phyloP scores from a whole-genome alignment of 2,888 invertebrate species.

The Coenonympha arcania region DNA sequence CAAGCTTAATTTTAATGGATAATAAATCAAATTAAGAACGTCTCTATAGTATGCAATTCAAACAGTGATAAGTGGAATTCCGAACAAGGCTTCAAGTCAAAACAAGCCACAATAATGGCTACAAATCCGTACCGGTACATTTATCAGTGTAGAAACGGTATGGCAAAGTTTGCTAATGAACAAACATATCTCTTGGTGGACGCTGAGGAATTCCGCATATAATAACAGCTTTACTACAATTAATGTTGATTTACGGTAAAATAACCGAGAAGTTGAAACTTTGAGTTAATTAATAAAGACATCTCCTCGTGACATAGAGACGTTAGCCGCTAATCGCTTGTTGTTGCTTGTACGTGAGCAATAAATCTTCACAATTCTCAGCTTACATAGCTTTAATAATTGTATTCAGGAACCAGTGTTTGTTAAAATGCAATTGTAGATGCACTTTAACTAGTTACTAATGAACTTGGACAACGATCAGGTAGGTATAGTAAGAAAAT shows the following conservation, averaged over 20 bases:
- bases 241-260: conserved; percentile 16
- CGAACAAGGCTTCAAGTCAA: neutral
- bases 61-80: neutral
- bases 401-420: neutral
- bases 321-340: conserved; percentile 18
- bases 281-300: conserved; percentile 22
- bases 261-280: conserved; percentile 11
- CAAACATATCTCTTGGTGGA: conserved; percentile 14
- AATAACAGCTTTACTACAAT: conserved; percentile 15
- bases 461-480: too few relatives aligned
- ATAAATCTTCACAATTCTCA: conserved; percentile 13
- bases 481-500: too few relatives aligned
- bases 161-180: conserved; percentile 18
- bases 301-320: conserved; percentile 18
- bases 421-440: neutral
- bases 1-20: too few relatives aligned
- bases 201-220: conserved; percentile 13
- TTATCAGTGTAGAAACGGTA: conserved; percentile 19
- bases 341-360: conserved; percentile 12
- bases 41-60: too few relatives aligned
- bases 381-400: neutral
- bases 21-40: too few relatives aligned
- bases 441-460: too few relatives aligned
- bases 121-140: conserved; percentile 3
- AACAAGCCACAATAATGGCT: conserved; percentile 4